These are phyloP conservation scores for Apocheima hispidaria DNA, from an alignment of 2,888 invertebrate species.

Conservation along the genomic window DNA sequence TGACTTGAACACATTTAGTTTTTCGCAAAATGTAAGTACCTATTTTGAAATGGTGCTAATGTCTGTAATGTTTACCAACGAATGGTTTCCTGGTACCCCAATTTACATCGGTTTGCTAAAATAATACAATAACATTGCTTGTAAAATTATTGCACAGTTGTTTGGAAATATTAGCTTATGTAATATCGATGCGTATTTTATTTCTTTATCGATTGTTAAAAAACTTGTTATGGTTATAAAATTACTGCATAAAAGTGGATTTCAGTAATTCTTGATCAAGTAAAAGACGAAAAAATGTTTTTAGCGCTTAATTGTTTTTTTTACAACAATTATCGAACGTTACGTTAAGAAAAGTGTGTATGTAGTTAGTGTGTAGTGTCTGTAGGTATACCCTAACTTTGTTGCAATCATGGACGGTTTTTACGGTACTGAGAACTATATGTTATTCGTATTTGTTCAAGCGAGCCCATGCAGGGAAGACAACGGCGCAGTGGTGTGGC, in stretches of 20 bases:
- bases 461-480: too few relatives aligned
- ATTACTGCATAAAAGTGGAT: constrained; percentile 1
- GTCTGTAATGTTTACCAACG: background rate
- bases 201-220: constrained; percentile 1
- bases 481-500: too few relatives aligned
- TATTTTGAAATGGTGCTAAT: constrained; percentile 6
- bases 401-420: too few relatives aligned
- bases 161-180: constrained; percentile 10
- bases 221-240: background rate
- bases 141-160: background rate
- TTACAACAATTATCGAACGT: too few relatives aligned
- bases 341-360: too few relatives aligned
- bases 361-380: too few relatives aligned
- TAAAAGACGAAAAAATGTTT: too few relatives aligned
- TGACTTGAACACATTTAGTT: too few relatives aligned
- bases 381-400: too few relatives aligned
- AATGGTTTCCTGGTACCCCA: constrained; percentile 5
- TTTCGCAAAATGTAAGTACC: background rate
- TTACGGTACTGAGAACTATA: too few relatives aligned
- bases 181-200: constrained; percentile 15
- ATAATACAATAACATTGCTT: constrained; percentile 2
- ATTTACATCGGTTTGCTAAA: constrained; percentile 19
- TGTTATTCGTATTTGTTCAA: too few relatives aligned
- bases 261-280: background rate
- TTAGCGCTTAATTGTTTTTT: too few relatives aligned